Evolutionary conservation across 2,113 vertebrate genomes (phyloP).

Genomic region (Engystomops pustulosus): DNA sequence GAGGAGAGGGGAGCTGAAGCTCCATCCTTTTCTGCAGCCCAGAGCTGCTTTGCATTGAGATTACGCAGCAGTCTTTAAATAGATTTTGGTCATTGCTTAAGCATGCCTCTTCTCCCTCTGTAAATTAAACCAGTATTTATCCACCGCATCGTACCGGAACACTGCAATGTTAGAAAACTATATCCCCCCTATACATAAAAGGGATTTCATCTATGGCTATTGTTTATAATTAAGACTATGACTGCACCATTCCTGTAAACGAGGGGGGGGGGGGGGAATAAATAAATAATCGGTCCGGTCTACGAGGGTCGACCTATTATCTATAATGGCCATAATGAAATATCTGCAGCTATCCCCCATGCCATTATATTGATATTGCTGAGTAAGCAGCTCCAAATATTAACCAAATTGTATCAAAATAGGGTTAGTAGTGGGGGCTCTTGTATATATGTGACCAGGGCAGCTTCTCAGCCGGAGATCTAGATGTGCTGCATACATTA

Average conservation of each 20-base stretch:
- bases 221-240: conserved; percentile 1
- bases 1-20: conserved; percentile 17
- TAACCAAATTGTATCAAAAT: conserved; percentile 63
- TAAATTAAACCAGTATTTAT: conserved; percentile 33
- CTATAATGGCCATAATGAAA: neutral
- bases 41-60: conserved; percentile 51
- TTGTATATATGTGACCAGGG: conserved; percentile 9
- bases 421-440: conserved; percentile 58
- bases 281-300: neutral
- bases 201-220: neutral
- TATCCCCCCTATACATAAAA: neutral
- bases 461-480: conserved; percentile 59
- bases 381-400: neutral
- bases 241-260: conserved; percentile 41
- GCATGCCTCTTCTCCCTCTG: conserved; percentile 26
- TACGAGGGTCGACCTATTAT: neutral
- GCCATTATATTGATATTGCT: neutral
- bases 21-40: conserved; percentile 43
- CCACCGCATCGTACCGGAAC: neutral
- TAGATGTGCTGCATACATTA: conserved; percentile 21
- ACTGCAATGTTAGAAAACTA: neutral
- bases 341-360: conserved; percentile 26
- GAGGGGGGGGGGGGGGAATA: too few species aligned
- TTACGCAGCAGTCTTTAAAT: conserved; percentile 59
- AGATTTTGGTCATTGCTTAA: conserved; percentile 49